These are phyloP conservation scores for Phrynosoma platyrhinos DNA, from an alignment of 2,113 vertebrate genomes.

Conservation along the genomic window DNA sequence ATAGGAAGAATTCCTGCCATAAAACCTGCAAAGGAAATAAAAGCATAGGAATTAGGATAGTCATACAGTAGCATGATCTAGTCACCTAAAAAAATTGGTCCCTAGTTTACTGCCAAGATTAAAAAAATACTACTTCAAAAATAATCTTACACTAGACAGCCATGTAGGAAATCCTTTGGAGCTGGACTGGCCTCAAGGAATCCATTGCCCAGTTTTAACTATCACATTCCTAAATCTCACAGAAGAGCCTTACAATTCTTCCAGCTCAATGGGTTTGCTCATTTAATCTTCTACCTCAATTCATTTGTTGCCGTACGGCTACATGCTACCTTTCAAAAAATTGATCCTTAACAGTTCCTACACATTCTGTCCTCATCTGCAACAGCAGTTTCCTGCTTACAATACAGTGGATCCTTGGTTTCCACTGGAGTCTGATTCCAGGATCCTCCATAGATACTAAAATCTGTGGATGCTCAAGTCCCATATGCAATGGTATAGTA, in stretches of 20 bases:
- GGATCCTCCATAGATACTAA: too few species aligned
- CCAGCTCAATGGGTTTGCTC: background rate
- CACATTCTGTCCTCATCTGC: background rate
- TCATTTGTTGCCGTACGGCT: too few species aligned
- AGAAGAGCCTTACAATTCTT: background rate
- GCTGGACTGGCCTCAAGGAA: background rate
- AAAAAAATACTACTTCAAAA: background rate
- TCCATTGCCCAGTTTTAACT: background rate
- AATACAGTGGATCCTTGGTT: too few species aligned
- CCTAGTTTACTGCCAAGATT: background rate
- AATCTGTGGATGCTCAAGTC: too few species aligned
- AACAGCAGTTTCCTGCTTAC: background rate
- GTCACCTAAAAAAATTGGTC: background rate
- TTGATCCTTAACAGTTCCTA: background rate
- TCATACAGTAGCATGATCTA: background rate
- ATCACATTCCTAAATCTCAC: background rate
- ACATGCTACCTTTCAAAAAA: background rate
- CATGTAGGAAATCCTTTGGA: background rate
- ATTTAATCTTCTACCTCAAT: background rate
- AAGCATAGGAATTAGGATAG: background rate
- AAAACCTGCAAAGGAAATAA: slow-evolving; percentile 85
- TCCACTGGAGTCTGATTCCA: too few species aligned
- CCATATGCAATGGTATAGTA: too few species aligned
- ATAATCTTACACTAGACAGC: background rate
- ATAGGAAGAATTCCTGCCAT: slow-evolving; percentile 96